phyloP scores from a whole-genome alignment of 2,888 invertebrate genomes.

The Clitarchus hookeri region DNA sequence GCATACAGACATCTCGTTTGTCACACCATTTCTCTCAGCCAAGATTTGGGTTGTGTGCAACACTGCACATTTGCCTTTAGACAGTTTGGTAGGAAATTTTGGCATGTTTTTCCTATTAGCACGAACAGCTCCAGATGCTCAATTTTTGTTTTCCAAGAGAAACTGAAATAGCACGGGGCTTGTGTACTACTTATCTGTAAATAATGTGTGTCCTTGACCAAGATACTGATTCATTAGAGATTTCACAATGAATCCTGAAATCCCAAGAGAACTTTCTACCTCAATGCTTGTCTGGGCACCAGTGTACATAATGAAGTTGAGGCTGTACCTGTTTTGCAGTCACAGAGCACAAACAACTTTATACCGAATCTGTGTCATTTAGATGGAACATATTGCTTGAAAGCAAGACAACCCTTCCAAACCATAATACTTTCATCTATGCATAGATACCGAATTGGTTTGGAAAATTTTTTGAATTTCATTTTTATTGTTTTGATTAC shows the following conservation, averaged over 20 bases:
- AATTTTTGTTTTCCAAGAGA: not conserved
- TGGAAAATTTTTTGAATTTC: too few relatives aligned
- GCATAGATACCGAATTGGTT: too few relatives aligned
- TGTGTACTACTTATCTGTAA: not conserved
- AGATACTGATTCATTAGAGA: not conserved
- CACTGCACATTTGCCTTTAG: not conserved
- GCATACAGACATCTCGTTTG: slow-evolving; percentile 16
- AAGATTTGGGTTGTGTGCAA: not conserved
- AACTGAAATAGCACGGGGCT: not conserved
- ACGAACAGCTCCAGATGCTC: not conserved
- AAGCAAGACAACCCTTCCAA: too few relatives aligned
- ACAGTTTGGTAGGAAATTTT: not conserved
- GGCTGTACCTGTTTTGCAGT: not conserved
- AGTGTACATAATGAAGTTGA: not conserved
- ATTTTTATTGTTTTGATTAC: too few relatives aligned
- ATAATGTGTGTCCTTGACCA: too few relatives aligned
- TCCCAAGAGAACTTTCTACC: not conserved
- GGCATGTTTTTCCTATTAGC: too few relatives aligned
- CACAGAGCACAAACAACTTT: too few relatives aligned
- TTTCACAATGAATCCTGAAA: not conserved
- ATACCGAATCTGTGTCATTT: too few relatives aligned
- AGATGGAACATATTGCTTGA: too few relatives aligned
- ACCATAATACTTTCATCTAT: too few relatives aligned
- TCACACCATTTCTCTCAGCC: not conserved
- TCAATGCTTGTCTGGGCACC: not conserved